Conservation (phyloP, 2,113 vertebrate species). For the Sarotherodon lohbergeri region DNA sequence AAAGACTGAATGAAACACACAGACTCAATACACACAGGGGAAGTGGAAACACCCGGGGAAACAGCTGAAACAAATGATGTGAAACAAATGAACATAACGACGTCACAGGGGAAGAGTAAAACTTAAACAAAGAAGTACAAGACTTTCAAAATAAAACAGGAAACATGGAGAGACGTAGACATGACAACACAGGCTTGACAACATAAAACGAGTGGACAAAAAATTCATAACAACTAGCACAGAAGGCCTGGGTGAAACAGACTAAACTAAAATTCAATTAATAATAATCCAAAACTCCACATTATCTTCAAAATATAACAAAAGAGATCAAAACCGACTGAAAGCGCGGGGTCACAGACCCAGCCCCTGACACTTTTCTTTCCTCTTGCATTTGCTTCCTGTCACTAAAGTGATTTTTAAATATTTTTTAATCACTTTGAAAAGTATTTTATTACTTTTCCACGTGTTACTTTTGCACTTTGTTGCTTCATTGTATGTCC, state of each 20-base stretch:
- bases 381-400: neutral
- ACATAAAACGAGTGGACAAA: neutral
- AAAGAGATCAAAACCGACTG: neutral
- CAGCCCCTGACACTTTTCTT: neutral
- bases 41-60: neutral
- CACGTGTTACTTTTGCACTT: neutral
- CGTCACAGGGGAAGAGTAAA: neutral
- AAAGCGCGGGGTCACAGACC: neutral
- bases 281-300: neutral
- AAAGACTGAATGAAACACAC: neutral
- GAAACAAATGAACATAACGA: neutral
- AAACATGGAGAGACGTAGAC: neutral
- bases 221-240: neutral
- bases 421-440: neutral
- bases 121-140: neutral
- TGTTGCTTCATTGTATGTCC: neutral
- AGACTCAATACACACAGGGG: neutral
- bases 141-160: neutral
- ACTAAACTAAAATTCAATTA: neutral
- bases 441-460: neutral
- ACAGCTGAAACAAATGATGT: neutral
- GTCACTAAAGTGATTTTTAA: neutral
- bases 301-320: neutral
- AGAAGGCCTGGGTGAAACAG: neutral
- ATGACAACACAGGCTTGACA: neutral